These are phyloP conservation scores for Tapirus indicus DNA, from an alignment of 2,797 vertebrate genomes.

Conservation along the genomic window DNA sequence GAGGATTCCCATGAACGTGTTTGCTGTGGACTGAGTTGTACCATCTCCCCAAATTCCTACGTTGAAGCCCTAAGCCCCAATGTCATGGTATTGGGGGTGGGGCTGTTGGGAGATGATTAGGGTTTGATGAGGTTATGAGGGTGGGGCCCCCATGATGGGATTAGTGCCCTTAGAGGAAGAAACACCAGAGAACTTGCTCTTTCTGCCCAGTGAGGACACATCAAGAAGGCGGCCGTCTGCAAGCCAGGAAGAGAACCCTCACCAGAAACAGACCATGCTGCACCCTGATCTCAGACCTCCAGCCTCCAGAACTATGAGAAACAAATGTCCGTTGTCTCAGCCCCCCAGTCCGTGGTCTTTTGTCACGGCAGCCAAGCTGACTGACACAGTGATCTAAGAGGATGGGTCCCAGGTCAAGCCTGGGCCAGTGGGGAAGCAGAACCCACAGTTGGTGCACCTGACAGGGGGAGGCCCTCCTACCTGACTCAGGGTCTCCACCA, in stretches of 20 bases:
- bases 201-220: neutral
- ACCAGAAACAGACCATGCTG: too few relatives aligned
- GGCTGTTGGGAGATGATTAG: neutral
- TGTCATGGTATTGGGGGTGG: neutral
- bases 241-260: neutral
- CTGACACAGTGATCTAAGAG: neutral
- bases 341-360: rapidly evolving
- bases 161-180: neutral
- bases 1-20: neutral
- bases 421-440: neutral
- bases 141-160: neutral
- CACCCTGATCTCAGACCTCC: neutral
- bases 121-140: neutral
- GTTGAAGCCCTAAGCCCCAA: too few relatives aligned
- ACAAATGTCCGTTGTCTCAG: neutral
- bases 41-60: neutral
- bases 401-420: neutral
- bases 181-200: neutral
- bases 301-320: neutral
- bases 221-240: too few relatives aligned
- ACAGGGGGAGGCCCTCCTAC: neutral
- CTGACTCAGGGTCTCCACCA: neutral
- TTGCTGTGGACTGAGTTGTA: neutral
- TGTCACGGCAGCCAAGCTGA: neutral
- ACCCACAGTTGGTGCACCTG: rapidly evolving